These are phyloP conservation scores for Diorhabda sublineata DNA, from an alignment of 1,140 invertebrate genomes.

Conservation along the genomic window DNA sequence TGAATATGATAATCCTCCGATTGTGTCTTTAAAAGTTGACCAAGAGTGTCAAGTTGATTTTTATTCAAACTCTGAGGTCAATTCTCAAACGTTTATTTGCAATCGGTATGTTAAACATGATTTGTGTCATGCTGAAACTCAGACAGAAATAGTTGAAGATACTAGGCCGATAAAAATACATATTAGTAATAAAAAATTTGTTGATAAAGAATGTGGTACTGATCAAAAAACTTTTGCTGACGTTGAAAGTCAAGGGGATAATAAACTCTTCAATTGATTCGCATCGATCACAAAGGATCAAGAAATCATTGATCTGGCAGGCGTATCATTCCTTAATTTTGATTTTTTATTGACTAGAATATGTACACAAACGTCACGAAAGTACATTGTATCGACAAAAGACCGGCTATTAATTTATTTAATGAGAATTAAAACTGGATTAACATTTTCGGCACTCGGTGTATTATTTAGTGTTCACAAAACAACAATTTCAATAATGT, in stretches of 20 bases:
- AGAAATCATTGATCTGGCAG: background rate
- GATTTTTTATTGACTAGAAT: background rate
- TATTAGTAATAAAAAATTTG: background rate
- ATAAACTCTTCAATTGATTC: background rate
- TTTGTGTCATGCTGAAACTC: background rate
- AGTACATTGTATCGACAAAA: conserved; percentile 13
- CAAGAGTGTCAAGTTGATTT: too few species aligned
- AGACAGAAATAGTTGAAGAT: background rate
- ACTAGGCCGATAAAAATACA: background rate
- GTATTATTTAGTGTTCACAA: conserved; percentile 18
- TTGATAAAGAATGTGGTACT: background rate
- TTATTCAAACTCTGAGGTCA: too few species aligned
- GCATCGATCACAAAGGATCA: background rate
- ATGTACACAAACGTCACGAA: background rate
- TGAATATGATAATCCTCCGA: too few species aligned
- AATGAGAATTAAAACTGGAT: conserved; percentile 35
- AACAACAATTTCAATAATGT: conserved; percentile 22
- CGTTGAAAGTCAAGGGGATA: background rate
- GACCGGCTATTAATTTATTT: conserved; percentile 34
- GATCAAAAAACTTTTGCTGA: background rate
- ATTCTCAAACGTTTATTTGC: background rate
- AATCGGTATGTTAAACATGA: background rate
- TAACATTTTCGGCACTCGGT: conserved; percentile 18
- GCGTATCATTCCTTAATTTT: background rate
- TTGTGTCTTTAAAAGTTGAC: too few species aligned